Conservation (phyloP, 1,140 invertebrate species). For the Drosophila ambigua region DNA sequence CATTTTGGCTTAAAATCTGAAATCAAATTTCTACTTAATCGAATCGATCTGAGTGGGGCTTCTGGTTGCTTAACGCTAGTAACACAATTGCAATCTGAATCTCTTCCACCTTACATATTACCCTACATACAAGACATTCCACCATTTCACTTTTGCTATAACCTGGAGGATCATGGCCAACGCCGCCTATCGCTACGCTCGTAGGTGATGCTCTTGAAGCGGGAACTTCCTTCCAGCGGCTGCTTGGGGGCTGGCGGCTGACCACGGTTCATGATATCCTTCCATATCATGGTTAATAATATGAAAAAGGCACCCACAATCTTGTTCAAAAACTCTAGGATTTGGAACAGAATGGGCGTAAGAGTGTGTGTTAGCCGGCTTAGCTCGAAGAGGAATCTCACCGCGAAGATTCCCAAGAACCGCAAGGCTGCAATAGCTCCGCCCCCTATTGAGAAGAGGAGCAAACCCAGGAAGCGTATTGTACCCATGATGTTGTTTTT, state of each 20-base stretch:
- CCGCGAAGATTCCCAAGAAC: conserved; percentile 85
- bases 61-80: conserved; percentile 49
- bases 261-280: conserved; percentile 69
- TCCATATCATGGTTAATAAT: conserved; percentile 87
- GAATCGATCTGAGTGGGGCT: conserved; percentile 20
- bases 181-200: not conserved
- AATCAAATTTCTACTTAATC: conserved; percentile 35
- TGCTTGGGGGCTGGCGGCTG: conserved; percentile 16
- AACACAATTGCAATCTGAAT: conserved; percentile 55
- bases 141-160: no score
- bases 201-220: conserved; percentile 55
- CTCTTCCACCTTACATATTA: conserved; percentile 10
- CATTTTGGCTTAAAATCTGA: conserved; percentile 28
- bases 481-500: conserved; percentile 84
- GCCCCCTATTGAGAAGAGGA: conserved; percentile 84
- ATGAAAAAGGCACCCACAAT: conserved; percentile 87
- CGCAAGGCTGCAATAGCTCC: conserved; percentile 84
- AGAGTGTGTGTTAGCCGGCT: conserved; percentile 85
- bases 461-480: conserved; percentile 85
- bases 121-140: conserved; percentile 30
- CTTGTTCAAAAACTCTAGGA: conserved; percentile 86
- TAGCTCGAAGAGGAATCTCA: conserved; percentile 85
- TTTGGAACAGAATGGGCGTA: conserved; percentile 86
- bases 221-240: conserved; percentile 24
- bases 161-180: no score